A percentile compares a stretch with the other conserved stretches of the same genome.
Conservation (phyloP, 2,888 invertebrate genomes). For the Brachylomia viminalis region DNA sequence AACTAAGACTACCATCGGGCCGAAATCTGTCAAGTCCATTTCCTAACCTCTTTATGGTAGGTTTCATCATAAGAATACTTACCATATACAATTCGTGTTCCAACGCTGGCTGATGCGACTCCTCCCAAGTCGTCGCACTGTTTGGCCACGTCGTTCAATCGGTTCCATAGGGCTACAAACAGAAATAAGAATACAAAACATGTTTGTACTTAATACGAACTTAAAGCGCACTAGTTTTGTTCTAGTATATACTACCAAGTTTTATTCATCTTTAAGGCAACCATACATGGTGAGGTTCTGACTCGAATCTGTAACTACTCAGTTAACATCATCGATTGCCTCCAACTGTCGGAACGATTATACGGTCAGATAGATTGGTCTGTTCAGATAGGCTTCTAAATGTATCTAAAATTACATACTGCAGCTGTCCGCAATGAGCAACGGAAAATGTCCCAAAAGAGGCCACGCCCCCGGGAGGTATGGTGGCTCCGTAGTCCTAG, state of each 20-base stretch:
- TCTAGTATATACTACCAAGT: background rate
- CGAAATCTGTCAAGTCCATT: background rate
- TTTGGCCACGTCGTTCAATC: conserved; percentile 73
- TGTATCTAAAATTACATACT: conserved; percentile 71
- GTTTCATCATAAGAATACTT: conserved; percentile 3
- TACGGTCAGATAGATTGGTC: background rate
- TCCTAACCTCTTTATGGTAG: no score
- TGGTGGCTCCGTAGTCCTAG: conserved; percentile 75
- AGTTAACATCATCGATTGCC: background rate
- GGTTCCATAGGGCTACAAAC: conserved; percentile 78
- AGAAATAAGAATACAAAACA: background rate
- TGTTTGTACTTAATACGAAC: background rate
- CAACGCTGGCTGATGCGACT: conserved; percentile 76
- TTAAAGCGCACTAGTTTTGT: background rate
- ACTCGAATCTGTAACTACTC: background rate
- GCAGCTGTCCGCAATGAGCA: conserved; percentile 77
- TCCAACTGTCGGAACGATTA: background rate
- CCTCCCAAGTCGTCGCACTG: conserved; percentile 77
- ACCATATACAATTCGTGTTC: conserved; percentile 71
- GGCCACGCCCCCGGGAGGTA: conserved; percentile 76
- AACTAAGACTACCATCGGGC: background rate
- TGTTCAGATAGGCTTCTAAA: background rate
- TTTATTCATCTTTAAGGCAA: background rate
- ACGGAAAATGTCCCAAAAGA: conserved; percentile 77
- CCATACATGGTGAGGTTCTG: background rate